These are phyloP conservation scores for Lissonota sp. DNA, from an alignment of 2,888 invertebrate genomes.

Conservation along the genomic window DNA sequence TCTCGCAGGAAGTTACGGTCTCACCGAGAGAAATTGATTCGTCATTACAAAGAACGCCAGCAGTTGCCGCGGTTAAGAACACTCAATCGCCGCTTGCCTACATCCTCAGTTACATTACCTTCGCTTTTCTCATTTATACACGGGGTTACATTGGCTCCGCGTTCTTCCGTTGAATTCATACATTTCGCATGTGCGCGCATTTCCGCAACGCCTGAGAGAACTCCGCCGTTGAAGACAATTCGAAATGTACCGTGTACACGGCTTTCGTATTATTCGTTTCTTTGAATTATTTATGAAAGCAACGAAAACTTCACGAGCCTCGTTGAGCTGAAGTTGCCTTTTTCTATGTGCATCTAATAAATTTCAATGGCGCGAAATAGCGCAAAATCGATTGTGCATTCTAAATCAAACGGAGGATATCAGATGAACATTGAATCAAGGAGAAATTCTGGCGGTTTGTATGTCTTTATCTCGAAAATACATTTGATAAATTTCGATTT, in stretches of 20 bases:
- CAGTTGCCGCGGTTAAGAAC: conserved; percentile 13
- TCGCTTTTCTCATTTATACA: conserved; percentile 25
- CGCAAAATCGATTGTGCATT: too few species aligned
- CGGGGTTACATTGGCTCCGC: conserved; percentile 21
- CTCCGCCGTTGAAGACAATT: not conserved
- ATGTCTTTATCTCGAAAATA: too few species aligned
- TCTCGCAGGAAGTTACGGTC: conserved; percentile 69
- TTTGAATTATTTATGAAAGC: not conserved
- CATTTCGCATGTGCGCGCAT: conserved; percentile 36
- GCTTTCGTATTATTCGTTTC: not conserved
- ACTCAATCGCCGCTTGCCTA: conserved; percentile 23
- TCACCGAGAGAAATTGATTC: conserved; percentile 77
- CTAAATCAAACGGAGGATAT: too few species aligned
- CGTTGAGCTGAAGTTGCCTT: too few species aligned
- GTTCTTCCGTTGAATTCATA: conserved; percentile 35
- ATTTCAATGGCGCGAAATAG: too few species aligned
- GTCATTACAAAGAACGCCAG: conserved; percentile 72
- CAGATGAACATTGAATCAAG: too few species aligned
- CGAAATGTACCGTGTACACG: not conserved
- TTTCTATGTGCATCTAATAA: too few species aligned
- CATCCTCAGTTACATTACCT: conserved; percentile 43
- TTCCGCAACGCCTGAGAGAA: conserved; percentile 6
- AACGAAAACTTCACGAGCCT: too few species aligned
- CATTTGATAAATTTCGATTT: too few species aligned
- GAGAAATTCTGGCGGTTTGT: too few species aligned